phyloP scores from a whole-genome alignment of 1,140 invertebrate genomes.

The Tribolium castaneum region DNA sequence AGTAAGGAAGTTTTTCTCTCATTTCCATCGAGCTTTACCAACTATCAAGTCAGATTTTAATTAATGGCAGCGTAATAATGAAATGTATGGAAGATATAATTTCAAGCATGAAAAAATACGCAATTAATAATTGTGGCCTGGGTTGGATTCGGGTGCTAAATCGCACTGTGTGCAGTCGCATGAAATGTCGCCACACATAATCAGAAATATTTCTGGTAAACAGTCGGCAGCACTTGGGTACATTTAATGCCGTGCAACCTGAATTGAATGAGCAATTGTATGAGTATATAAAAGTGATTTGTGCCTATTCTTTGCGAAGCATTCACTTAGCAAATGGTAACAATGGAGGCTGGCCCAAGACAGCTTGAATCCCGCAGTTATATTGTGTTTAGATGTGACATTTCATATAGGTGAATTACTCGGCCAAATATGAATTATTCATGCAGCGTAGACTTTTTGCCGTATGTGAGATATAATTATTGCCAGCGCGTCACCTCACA shows the following conservation, averaged over 20 bases:
- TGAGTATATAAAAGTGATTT: slow-evolving; percentile 42
- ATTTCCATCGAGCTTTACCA: not conserved
- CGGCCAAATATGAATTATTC: slow-evolving; percentile 39
- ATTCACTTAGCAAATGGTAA: slow-evolving; percentile 27
- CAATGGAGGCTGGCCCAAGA: slow-evolving; percentile 30
- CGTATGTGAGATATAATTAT: slow-evolving; percentile 34
- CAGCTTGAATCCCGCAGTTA: slow-evolving; percentile 35
- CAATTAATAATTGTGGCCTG: slow-evolving; percentile 9
- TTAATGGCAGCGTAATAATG: not conserved
- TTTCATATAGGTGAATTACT: slow-evolving; percentile 37
- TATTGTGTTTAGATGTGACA: slow-evolving; percentile 40
- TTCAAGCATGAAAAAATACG: not conserved
- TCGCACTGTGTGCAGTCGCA: not conserved
- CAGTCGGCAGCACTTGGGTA: slow-evolving; percentile 27
- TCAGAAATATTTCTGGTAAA: slow-evolving; percentile 12
- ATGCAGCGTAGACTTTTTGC: slow-evolving; percentile 30
- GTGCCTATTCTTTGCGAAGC: slow-evolving; percentile 38
- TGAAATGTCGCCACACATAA: not conserved
- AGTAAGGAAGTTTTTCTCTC: not conserved
- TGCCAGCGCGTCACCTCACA: not conserved
- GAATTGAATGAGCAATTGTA: slow-evolving; percentile 40
- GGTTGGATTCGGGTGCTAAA: slow-evolving; percentile 1
- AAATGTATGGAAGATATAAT: not conserved
- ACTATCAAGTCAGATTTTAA: slow-evolving; percentile 19
- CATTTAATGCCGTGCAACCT: slow-evolving; percentile 37